Percentiles rank a stretch among this genome's conserved stretches.
phyloP scores from a whole-genome alignment of 2,797 vertebrate species.

The Nyctalus aviator region DNA sequence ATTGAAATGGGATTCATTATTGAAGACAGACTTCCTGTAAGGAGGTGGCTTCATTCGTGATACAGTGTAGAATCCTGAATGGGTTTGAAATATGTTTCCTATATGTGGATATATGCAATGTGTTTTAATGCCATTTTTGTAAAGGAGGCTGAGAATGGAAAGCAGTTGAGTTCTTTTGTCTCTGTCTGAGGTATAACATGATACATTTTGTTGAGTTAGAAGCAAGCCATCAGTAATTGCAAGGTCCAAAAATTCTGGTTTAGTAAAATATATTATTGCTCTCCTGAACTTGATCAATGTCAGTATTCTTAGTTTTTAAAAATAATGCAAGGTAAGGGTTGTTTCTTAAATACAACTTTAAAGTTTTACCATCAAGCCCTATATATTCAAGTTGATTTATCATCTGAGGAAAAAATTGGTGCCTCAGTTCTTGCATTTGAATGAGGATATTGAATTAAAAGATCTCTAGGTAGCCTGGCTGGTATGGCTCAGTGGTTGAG shows the following conservation, averaged over 20 bases:
- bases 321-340: neutral
- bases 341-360: neutral
- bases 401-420: constrained; percentile 13
- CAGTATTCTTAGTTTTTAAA: constrained; percentile 27
- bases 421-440: neutral
- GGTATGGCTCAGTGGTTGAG: too few species aligned
- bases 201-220: constrained; percentile 27
- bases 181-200: neutral
- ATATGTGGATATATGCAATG: neutral
- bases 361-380: neutral
- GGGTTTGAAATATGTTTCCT: neutral
- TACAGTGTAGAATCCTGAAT: neutral
- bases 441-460: constrained; percentile 32
- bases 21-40: constrained; percentile 26
- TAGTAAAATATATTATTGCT: neutral
- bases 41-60: constrained; percentile 19
- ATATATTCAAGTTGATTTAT: constrained; percentile 18
- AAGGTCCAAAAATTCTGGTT: constrained; percentile 39
- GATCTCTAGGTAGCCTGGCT: neutral
- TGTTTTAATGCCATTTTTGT: constrained; percentile 22
- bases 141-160: neutral
- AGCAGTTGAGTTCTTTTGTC: constrained; percentile 36
- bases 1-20: neutral
- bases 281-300: neutral
- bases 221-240: constrained; percentile 5